Base-by-base conservation (phyloP, 2,888 invertebrate genomes). In the Machimus rusticus region DNA sequence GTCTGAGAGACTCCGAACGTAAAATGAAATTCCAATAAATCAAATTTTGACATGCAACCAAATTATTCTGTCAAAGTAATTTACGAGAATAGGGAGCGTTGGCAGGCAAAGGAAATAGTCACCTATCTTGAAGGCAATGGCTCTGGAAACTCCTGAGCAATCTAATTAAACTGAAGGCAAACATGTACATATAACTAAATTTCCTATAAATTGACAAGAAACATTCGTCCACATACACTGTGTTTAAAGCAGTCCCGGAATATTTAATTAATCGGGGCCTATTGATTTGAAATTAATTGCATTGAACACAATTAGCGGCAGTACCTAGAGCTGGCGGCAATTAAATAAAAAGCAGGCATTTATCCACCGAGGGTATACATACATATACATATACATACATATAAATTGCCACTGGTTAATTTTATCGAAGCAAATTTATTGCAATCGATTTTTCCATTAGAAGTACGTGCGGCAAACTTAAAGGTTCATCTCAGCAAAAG, bases 41-140 rank as follows among this genome's bases (percentile, higher is more conserved):
- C 76, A 76, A 37, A 76, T 76, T 76, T 34, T 76, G 76, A 34
- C 76, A 76, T 76, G 76, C 76, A 39, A 76, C 76, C 76, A 76
- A 76, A 76, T 76, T 76, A 76, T 76, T 76, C 76, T 76, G 76
- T 76, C 76, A 76, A 37, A 39, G 39, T 76, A 76, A 76, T 76
- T 76, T 76, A 76, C 76, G 76, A 76, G 39, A 76, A 76, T 34
- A 37, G 28, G 66, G 66, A 66, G 28, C 57, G 19, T 57, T 57
- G 66, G 66, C 66, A 66, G 57, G 23, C 28, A 66, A 66, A 66
- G 66, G 19, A 66, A 23, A 28, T 66, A 66, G 23, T 66, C 9
- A 66, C 66, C 66, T 28, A 66, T 66, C 28, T 66, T 66, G 28
- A 23, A 66, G 66, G 28, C 66, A 66, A 14, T 66, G 28, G 28